phyloP scores from a whole-genome alignment of 92 coral and sea anemone genomes.

The Siderastrea radians region DNA sequence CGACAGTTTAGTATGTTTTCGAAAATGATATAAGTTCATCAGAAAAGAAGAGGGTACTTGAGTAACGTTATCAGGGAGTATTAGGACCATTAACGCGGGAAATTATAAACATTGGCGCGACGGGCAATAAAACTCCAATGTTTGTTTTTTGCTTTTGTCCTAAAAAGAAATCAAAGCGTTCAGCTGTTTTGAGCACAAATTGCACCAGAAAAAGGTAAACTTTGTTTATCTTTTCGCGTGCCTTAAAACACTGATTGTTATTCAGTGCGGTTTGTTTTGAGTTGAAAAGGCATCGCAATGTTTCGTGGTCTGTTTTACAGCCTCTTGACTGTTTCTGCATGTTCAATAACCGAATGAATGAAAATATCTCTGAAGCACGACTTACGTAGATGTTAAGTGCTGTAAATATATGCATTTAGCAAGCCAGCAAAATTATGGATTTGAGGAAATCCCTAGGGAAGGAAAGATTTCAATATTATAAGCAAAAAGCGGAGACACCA shows the following conservation, averaged over 20 bases:
- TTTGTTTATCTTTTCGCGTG: not conserved
- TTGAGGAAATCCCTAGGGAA: not conserved
- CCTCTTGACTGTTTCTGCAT: no score
- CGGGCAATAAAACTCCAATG: not conserved
- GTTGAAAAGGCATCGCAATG: not conserved
- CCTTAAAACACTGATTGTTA: no score
- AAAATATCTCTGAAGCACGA: not conserved
- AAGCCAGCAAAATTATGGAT: not conserved
- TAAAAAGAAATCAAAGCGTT: not conserved
- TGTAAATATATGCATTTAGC: not conserved
- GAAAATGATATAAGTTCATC: not conserved
- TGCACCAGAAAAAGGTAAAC: not conserved
- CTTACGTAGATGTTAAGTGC: not conserved
- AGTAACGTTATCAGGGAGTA: not conserved
- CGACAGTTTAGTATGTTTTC: not conserved
- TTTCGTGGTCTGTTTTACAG: no score
- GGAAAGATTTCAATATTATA: not conserved
- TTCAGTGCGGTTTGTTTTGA: not conserved
- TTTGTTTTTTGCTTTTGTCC: not conserved
- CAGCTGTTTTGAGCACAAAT: not conserved
- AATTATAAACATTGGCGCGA: not conserved
- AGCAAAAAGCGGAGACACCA: no score
- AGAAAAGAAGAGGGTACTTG: not conserved
- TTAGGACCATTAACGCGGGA: not conserved
- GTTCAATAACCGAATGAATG: not conserved